Evolutionary conservation across 2,113 vertebrate species (phyloP), one percentile per base, ranked within the genome.

Genomic region (Chaetura pelagica): DNA sequence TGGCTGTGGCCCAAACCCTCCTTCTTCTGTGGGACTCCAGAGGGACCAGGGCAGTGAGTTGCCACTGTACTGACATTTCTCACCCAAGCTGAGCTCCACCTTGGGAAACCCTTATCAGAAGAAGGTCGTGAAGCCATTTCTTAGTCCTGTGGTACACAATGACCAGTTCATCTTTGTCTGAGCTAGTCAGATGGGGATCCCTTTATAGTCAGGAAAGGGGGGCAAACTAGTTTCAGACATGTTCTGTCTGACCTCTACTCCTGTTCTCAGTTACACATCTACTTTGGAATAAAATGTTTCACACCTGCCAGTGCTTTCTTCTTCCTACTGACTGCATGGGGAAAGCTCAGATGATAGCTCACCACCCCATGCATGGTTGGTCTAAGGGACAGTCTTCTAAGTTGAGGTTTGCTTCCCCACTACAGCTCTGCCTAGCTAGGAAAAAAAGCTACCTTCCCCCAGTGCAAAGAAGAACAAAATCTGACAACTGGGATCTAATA

Each of bases 331-430:
- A 14, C 51, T 61, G 15, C 32, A 29, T n/a, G 29, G 24, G 52
- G 49, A 59, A 19, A 29, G 19, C 16, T 88, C 67, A 59, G 38
- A 42, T 80, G 26, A 18, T 23, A 68, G 26, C 44, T 64, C 55
- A 80, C n/a, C n/a, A 75, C 15, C 34, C 22, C 26, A 9, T 7
- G 11, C 3, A 2, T n/a, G 29, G 7, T 38, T 44, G 24, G 5
- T 69, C 30, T 52, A 59, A 78, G 16, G 18, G 30, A 5, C n/a
- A 64, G 35, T n/a, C 35, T 86, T 48, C 49, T n/a, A 57, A 51
- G 24, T 3, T 0, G 3, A 35, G 24, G 19, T 22, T 67, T 79
- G 77, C 48, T 11, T 82, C 24, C n/a, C 29, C 0, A 1, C 35
- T 40, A 11, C 34, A 66, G 49, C 29, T 77, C 72, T 89, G 71